Percentiles rank a stretch among this genome's conserved stretches.
Conservation (phyloP, 2,888 invertebrate species). For the Pseudococcus jackbeardsleyi region DNA sequence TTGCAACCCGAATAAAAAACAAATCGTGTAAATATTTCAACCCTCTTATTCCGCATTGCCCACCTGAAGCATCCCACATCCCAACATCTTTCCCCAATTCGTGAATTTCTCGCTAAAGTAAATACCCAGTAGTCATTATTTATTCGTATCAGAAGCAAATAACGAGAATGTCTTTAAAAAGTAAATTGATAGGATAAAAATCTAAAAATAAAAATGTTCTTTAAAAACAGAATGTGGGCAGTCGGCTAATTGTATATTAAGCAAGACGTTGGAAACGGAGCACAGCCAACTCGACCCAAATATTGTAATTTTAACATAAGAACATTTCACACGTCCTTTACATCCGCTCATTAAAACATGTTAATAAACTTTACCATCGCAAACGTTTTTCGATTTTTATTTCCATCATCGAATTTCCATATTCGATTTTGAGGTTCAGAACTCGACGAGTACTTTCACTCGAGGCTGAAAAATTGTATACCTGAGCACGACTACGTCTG, state of each 20-base stretch:
- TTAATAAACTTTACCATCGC: constrained; percentile 31
- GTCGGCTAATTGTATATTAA: constrained; percentile 62
- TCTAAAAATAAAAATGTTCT: constrained; percentile 63
- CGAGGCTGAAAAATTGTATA: not conserved
- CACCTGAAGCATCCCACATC: too few relatives aligned
- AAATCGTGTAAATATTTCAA: not conserved
- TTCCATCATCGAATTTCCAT: not conserved
- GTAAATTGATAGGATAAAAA: constrained; percentile 64
- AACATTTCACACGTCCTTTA: constrained; percentile 61
- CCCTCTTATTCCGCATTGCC: not conserved
- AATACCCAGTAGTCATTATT: constrained; percentile 7
- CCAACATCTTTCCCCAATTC: not conserved
- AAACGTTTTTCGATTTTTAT: not conserved
- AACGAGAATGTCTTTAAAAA: constrained; percentile 58
- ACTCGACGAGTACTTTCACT: not conserved
- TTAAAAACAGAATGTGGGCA: constrained; percentile 62
- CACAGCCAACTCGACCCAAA: constrained; percentile 58
- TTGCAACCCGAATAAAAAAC: not conserved
- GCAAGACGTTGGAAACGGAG: constrained; percentile 56
- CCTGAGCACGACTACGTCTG: not conserved
- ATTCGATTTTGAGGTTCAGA: not conserved
- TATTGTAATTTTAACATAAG: constrained; percentile 48
- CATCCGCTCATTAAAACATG: constrained; percentile 38
- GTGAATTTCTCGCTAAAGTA: not conserved
- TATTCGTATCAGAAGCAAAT: constrained; percentile 51